Base-by-base conservation (phyloP, 2,797 vertebrate genomes). In the Schizothorax lantsangensis region DNA sequence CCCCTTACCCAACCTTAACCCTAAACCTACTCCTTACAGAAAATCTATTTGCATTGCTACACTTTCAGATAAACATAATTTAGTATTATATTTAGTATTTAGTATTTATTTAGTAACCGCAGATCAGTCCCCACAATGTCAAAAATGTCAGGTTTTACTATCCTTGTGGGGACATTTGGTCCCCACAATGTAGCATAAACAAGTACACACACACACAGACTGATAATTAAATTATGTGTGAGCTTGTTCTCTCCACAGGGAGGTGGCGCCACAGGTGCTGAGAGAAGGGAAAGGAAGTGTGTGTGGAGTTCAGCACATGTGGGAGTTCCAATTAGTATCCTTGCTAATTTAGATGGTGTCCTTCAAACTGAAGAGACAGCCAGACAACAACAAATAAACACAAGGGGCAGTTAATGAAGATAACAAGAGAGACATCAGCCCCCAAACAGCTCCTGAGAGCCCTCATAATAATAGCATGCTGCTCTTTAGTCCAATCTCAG, bases 191-290 rank as follows among this genome's bases (percentile, higher is more conserved):
- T 30, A 30, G 30, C 30, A 30, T 30, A 30, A 30, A 30, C 30
- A 30, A 30, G 30, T 30, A 30, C 30, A 30, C 40, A 52, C 59
- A 73, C 80, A 81, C 5, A 36, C 64, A 80, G 23, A 88, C 75
- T 72, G 84, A 83, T 91, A 90, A 92, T 92, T 92, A 90, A 90
- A 91, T 92, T 88, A 92, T 36, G 85, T 84, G 84, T 71, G 75
- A 86, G 84, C 57, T 83, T 81, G 62, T 82, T 86, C 77, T 52
- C 88, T 88, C 90, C 78, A 17, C 73, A 66, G 88, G 84, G 87
- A 88, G 84, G 71, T 79, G 85, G 87, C 81, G 88, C 82, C 87
- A 78, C 45, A 47, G 47, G 80, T 88, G 88, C 86, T 89, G 84
- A 79, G 86, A 88, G 81, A 77, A 80, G 72, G 73, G 52, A 84